Evolutionary conservation across 2,113 vertebrate species (phyloP).

Genomic region (Charadrius vociferus): DNA sequence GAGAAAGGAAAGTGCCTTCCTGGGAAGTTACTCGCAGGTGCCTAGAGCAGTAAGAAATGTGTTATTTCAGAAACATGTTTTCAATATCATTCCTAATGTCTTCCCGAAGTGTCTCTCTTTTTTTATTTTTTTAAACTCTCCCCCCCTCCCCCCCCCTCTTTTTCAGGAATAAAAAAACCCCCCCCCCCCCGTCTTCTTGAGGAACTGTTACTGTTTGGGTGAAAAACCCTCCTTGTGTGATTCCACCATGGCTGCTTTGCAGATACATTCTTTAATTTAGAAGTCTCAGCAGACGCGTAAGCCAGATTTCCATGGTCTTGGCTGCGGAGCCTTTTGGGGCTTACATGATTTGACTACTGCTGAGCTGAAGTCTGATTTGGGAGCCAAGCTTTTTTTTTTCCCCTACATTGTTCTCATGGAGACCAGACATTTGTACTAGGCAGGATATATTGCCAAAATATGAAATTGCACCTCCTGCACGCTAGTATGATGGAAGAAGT

Average conservation of each 20-base stretch:
- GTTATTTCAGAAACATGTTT: not conserved
- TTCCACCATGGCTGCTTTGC: not conserved
- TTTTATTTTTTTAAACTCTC: not conserved
- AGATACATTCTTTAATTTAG: not conserved
- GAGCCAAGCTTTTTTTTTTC: conserved; percentile 28
- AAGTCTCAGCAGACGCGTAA: not conserved
- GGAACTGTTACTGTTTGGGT: not conserved
- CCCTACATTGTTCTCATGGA: not conserved
- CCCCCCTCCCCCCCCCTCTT: too few relatives aligned
- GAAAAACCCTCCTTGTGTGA: not conserved
- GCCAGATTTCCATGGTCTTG: conserved; percentile 31
- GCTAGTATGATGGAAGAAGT: not conserved
- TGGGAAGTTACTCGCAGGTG: not conserved
- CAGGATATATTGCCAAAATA: not conserved
- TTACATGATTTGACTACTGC: conserved; percentile 46
- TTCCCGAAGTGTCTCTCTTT: not conserved
- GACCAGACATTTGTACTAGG: conserved; percentile 18
- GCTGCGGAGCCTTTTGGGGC: not conserved
- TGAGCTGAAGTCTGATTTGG: conserved; percentile 43
- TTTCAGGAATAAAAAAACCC: too few relatives aligned
- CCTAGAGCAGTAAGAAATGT: not conserved
- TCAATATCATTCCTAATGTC: not conserved
- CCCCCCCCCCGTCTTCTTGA: not conserved
- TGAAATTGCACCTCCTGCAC: not conserved
- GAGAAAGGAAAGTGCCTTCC: not conserved